phyloP scores from a whole-genome alignment of 2,113 vertebrate species.

The Phylloscopus trochiloides region DNA sequence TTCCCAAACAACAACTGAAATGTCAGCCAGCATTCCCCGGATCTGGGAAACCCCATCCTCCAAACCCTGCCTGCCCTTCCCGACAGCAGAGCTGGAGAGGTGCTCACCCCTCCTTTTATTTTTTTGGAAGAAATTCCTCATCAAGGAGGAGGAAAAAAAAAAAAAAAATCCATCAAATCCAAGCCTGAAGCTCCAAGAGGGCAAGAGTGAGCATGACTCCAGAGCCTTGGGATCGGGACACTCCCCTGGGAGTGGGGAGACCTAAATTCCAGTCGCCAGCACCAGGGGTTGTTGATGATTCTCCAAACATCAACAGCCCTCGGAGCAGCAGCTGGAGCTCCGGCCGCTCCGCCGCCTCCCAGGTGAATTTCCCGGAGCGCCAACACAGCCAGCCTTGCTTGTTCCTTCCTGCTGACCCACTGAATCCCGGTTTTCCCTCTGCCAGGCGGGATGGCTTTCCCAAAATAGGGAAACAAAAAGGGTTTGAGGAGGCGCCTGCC shows the following conservation, averaged over 20 bases:
- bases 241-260: constrained; percentile 61
- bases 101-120: background rate
- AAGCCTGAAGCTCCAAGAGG: constrained; percentile 52
- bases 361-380: background rate
- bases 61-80: background rate
- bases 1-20: background rate
- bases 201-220: constrained; percentile 51
- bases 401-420: constrained; percentile 32
- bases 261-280: constrained; percentile 33
- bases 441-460: background rate
- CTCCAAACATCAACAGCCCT: background rate
- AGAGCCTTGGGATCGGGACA: constrained; percentile 9
- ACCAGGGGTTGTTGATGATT: background rate
- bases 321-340: background rate
- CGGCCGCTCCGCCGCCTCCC: background rate
- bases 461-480: background rate
- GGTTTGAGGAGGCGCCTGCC: background rate
- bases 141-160: accelerated
- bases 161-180: background rate
- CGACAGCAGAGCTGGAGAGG: background rate
- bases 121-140: background rate
- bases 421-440: background rate
- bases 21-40: accelerated
- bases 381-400: background rate
- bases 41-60: background rate